phyloP scores from a whole-genome alignment of 35 echinoderm and acorn worm species.

The Heliocidaris tuberculata region DNA sequence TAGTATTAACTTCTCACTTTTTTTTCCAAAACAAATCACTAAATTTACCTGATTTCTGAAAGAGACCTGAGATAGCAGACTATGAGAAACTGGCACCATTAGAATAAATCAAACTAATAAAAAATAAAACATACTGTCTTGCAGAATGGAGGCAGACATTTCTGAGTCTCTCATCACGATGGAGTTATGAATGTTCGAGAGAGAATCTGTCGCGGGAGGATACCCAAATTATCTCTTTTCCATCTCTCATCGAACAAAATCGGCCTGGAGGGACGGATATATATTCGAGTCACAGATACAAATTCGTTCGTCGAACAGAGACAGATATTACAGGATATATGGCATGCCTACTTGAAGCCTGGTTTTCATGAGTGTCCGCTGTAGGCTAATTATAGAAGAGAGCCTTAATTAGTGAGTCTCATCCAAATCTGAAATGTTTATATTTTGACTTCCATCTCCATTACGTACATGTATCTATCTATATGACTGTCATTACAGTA shows the following conservation, averaged over 20 bases:
- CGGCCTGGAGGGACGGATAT: slow-evolving; percentile 5
- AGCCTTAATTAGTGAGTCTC: neutral
- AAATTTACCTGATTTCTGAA: neutral
- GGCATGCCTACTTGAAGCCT: neutral
- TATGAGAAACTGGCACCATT: neutral
- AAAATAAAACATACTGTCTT: neutral
- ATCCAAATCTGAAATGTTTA: neutral
- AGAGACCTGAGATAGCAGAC: neutral
- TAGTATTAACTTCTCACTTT: too few relatives aligned
- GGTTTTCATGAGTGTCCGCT: neutral
- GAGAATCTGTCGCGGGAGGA: neutral
- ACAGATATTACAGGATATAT: neutral
- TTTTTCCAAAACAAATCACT: too few relatives aligned
- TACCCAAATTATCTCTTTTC: neutral
- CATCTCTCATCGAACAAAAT: neutral
- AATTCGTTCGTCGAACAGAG: neutral
- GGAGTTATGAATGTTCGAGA: neutral
- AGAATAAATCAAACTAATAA: neutral
- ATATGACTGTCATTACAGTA: neutral
- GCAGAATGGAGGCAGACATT: neutral
- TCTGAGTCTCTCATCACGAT: neutral
- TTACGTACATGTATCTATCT: neutral
- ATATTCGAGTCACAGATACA: neutral
- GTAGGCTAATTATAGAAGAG: neutral
- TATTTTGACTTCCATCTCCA: neutral